phyloP scores from a whole-genome alignment of 2,113 vertebrate species.

The Zingel zingel region DNA sequence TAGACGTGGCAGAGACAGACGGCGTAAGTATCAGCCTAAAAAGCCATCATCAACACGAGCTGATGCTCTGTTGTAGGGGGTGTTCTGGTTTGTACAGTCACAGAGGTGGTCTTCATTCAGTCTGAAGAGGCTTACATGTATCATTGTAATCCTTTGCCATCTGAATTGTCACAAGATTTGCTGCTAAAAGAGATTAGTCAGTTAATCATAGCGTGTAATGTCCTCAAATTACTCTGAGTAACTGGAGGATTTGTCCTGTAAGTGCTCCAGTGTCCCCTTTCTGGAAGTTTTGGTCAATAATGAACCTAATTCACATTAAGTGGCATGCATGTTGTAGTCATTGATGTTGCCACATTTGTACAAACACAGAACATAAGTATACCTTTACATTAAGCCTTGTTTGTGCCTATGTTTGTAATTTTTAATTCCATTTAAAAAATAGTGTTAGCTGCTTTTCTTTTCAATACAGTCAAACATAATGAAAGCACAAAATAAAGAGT shows the following conservation, averaged over 20 bases:
- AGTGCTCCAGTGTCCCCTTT: neutral
- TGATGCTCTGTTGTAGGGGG: neutral
- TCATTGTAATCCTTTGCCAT: conserved; percentile 22
- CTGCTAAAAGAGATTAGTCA: neutral
- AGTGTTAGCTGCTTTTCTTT: neutral
- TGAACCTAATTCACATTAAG: conserved; percentile 28
- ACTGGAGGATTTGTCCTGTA: conserved; percentile 13
- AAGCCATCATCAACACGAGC: neutral
- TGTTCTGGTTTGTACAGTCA: conserved; percentile 1
- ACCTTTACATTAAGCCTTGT: neutral
- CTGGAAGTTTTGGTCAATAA: conserved; percentile 33
- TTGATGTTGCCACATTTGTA: conserved; percentile 9
- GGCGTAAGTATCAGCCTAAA: conserved; percentile 85
- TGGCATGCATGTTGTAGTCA: conserved; percentile 4
- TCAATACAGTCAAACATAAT: neutral
- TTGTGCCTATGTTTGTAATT: conserved; percentile 1
- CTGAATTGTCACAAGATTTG: conserved; percentile 11
- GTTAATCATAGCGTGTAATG: conserved; percentile 22
- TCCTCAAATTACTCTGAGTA: conserved; percentile 3
- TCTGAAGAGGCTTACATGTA: neutral
- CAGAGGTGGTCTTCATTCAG: neutral
- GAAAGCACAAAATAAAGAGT: neutral
- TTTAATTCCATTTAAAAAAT: neutral
- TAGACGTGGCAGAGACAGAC: conserved; percentile 94
- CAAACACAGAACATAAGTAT: neutral